phyloP scores from a whole-genome alignment of 2,113 vertebrate genomes.

The Chaenogobius annularis region DNA sequence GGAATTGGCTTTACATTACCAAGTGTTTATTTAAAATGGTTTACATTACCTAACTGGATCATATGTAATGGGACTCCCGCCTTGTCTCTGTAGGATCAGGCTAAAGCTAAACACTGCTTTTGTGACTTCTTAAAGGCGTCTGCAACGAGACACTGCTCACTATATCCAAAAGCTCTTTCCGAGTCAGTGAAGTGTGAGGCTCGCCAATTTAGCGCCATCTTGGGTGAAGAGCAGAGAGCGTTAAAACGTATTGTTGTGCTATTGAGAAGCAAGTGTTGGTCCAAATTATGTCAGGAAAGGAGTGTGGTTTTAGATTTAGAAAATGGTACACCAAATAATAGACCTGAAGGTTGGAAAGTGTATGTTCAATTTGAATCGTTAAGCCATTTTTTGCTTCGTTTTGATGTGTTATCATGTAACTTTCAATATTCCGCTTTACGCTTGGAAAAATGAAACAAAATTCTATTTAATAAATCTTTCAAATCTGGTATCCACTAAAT shows the following conservation, averaged over 20 bases:
- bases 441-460: not conserved
- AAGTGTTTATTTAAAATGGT: slow-evolving; percentile 60
- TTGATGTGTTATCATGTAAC: too few relatives aligned
- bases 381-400: too few relatives aligned
- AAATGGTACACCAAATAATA: not conserved
- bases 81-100: not conserved
- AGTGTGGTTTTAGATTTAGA: not conserved
- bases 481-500: not conserved
- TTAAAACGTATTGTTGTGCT: not conserved
- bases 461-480: not conserved
- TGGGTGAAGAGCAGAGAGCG: not conserved
- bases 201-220: not conserved
- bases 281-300: not conserved
- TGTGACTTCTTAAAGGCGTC: slow-evolving; percentile 4
- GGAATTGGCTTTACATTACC: slow-evolving; percentile 48
- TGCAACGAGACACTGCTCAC: slow-evolving; percentile 17
- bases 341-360: not conserved
- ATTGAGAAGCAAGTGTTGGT: not conserved
- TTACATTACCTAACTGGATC: slow-evolving; percentile 37
- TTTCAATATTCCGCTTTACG: too few relatives aligned
- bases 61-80: slow-evolving; percentile 41
- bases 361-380: not conserved
- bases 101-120: slow-evolving; percentile 16
- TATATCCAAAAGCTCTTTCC: slow-evolving; percentile 8
- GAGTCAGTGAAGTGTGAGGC: not conserved